These are phyloP conservation scores for Colletes gigas DNA, from an alignment of 1,140 invertebrate species.

Conservation along the genomic window DNA sequence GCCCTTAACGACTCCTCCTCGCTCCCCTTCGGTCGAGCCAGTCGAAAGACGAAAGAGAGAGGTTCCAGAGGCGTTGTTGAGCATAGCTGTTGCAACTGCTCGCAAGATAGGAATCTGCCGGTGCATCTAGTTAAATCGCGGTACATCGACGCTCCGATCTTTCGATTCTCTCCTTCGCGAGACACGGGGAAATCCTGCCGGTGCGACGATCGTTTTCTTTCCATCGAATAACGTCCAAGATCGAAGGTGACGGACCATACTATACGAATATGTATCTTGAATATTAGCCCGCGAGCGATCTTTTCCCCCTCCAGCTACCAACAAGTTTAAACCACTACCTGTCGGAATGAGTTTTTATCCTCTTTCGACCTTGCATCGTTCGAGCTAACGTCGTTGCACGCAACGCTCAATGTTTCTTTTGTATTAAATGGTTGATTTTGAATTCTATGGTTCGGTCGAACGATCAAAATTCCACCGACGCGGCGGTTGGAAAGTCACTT, in stretches of 20 bases:
- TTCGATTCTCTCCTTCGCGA: background rate
- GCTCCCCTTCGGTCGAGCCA: background rate
- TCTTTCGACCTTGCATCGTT: no score
- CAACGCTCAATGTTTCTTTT: no score
- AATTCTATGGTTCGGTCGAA: conserved; percentile 4
- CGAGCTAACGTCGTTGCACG: no score
- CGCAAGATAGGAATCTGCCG: conserved; percentile 53
- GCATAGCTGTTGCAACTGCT: conserved; percentile 37
- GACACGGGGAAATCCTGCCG: conserved; percentile 38
- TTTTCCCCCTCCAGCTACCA: background rate
- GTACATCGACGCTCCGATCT: background rate
- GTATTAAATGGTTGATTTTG: background rate
- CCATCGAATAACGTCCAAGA: conserved; percentile 55
- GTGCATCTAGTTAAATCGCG: conserved; percentile 62
- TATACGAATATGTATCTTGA: conserved; percentile 59
- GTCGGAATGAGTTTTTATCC: no score
- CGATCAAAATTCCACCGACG: conserved; percentile 63
- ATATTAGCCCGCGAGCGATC: conserved; percentile 27
- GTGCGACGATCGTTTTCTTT: conserved; percentile 18
- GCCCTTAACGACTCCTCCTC: conserved; percentile 14
- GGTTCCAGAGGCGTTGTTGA: conserved; percentile 26
- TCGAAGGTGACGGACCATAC: conserved; percentile 55
- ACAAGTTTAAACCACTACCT: no score
- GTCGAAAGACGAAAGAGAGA: conserved; percentile 4
- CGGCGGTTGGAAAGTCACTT: conserved; percentile 62